Evolutionary conservation across 2,888 invertebrate genomes (phyloP), one percentile per base, ranked within the genome.

Genomic region (Dasypolia templi): DNA sequence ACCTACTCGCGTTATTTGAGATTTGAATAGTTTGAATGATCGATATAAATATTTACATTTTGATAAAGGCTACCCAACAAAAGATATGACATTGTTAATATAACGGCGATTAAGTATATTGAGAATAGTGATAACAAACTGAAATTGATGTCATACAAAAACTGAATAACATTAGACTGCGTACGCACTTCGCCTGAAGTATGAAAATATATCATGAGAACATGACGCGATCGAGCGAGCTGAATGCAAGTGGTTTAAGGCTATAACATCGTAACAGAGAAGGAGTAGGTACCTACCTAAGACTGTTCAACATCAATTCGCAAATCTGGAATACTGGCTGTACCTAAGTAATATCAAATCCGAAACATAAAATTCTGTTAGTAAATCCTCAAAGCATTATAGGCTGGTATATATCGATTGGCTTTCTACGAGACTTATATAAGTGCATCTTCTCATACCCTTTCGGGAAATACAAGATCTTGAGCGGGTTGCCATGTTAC

Each of bases 391-490:
- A 35, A 44, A 66, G 19, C 44, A 17, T 44, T 35, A n/a, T 19
- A 51, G 19, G n/a, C 72, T 42, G 17, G 19, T 3, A 56, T 39
- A 32, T 39, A 73, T n/a, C 29, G 17, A 66, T 44, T 56, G 39
- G 5, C 7, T 39, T 72, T 39, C 72, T 64, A 56, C 46, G 14
- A 65, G 9, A 32, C 46, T 49, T 72, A 49, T 11, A 65, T 46
- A 58, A 74, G 74, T 42, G 56, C 22, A 29, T 32, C 49, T 42
- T 32, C 32, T 22, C 26, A 17, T 26, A 58, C 4, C 39, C 73
- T 65, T 65, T 32, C 12, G 74, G 39, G 65, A 73, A 56, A 65
- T 73, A 42, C 19, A 64, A 55, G 39, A 39, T 39, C 55, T 63
- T 63, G 39, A n/a, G 42, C 49, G 26, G 39, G 26, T 74, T 39